Percentiles rank a stretch among this genome's conserved stretches.
Evolutionary conservation across 2,113 vertebrate genomes (phyloP).

Genomic region (Gopherus flavomarginatus): DNA sequence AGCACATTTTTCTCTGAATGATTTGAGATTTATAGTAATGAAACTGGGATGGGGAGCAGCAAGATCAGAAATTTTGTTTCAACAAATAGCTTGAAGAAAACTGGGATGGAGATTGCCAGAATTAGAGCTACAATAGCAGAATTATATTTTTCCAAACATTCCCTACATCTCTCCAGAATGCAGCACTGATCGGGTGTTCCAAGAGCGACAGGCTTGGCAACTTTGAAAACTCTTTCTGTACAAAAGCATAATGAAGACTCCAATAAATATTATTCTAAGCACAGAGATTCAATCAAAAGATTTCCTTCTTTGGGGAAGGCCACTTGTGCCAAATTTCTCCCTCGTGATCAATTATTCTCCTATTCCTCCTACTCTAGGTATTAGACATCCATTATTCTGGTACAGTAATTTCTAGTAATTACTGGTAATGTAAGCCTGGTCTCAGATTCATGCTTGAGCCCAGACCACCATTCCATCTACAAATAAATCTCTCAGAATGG

Average conservation of each 20-base stretch:
- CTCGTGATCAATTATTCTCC: background rate
- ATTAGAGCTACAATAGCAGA: too few species aligned
- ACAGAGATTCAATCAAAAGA: background rate
- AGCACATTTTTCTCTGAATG: background rate
- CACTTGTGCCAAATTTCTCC: background rate
- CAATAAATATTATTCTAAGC: too few species aligned
- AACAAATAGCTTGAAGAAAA: background rate
- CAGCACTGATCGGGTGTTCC: too few species aligned
- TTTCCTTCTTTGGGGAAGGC: background rate
- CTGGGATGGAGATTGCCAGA: too few species aligned
- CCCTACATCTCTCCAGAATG: too few species aligned
- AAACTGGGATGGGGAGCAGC: background rate
- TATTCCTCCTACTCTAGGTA: background rate
- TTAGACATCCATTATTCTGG: background rate
- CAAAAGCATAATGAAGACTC: too few species aligned
- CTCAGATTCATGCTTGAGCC: too few species aligned
- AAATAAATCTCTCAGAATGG: background rate
- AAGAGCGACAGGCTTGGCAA: too few species aligned
- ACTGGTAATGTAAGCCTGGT: background rate
- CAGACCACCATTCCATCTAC: background rate
- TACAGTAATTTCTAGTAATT: background rate
- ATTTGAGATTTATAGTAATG: background rate
- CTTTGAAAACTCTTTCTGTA: too few species aligned
- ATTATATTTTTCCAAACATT: too few species aligned
- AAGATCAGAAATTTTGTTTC: background rate